Evolutionary conservation across 2,797 vertebrate species (phyloP).

Genomic region (Pseudomugil gertrudae): DNA sequence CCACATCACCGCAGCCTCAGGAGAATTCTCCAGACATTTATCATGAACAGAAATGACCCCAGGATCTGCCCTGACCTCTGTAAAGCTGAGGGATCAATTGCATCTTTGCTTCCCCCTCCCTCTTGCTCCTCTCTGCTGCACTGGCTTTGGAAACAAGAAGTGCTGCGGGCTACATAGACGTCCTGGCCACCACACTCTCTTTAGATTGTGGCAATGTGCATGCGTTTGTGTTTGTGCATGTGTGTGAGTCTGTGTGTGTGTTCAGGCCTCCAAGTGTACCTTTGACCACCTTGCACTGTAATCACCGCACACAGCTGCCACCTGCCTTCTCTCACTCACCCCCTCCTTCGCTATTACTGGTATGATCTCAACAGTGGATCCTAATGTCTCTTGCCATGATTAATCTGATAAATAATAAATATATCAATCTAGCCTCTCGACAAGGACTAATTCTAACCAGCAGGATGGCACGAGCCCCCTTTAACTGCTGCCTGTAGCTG

Average conservation of each 20-base stretch:
- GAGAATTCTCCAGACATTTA: constrained; percentile 75
- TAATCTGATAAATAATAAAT: constrained; percentile 99
- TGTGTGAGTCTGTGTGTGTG: constrained; percentile 51
- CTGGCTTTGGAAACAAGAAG: constrained; percentile 74
- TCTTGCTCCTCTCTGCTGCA: constrained; percentile 47
- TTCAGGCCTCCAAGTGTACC: constrained; percentile 70
- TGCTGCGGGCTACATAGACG: constrained; percentile 68
- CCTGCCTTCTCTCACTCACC: constrained; percentile 52
- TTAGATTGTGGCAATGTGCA: constrained; percentile 54
- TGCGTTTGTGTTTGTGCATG: constrained; percentile 25
- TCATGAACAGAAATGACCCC: constrained; percentile 86
- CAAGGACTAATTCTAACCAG: constrained; percentile 99
- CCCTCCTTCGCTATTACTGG: constrained; percentile 67
- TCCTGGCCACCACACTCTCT: constrained; percentile 49
- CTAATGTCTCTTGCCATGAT: constrained; percentile 94
- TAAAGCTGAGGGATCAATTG: constrained; percentile 79
- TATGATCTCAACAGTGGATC: constrained; percentile 86
- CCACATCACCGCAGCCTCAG: constrained; percentile 65
- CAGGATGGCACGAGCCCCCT: constrained; percentile 92
- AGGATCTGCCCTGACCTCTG: constrained; percentile 77
- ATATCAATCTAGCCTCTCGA: constrained; percentile 99
- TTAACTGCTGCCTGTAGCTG: constrained; percentile 94
- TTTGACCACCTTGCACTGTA: constrained; percentile 80
- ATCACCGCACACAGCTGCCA: constrained; percentile 80
- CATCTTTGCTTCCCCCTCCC: constrained; percentile 55